Conservation (phyloP, 2,888 invertebrate genomes). For the Formica aserva region DNA sequence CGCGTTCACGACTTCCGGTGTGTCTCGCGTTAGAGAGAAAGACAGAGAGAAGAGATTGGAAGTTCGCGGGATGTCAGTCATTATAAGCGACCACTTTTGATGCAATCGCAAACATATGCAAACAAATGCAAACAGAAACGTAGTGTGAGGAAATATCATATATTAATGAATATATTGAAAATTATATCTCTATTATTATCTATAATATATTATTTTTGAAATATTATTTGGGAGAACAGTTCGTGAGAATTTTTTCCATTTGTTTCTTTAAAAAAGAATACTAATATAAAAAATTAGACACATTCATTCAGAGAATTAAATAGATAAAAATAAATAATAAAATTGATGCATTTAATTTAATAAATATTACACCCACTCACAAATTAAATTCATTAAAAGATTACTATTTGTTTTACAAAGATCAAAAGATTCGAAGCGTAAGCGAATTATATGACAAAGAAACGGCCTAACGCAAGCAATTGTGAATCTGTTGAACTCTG, state of each 20-base stretch:
- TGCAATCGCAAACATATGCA: background rate
- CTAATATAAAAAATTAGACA: background rate
- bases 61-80: background rate
- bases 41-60: background rate
- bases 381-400: background rate
- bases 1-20: conserved; percentile 16
- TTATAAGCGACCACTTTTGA: background rate
- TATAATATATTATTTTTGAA: background rate
- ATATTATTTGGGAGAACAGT: background rate
- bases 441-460: conserved; percentile 12
- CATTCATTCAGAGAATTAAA: background rate
- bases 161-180: background rate
- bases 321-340: background rate
- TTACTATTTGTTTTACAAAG: background rate
- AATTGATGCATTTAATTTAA: background rate
- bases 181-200: background rate
- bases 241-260: background rate
- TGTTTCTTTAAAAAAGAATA: background rate
- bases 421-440: conserved; percentile 4
- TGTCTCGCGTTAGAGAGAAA: conserved; percentile 39
- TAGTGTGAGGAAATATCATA: background rate
- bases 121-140: background rate
- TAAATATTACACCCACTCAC: background rate
- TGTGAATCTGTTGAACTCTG: conserved; percentile 66
- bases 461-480: conserved; percentile 26